A percentile compares a stretch with the other conserved stretches of the same genome.
phyloP scores from a whole-genome alignment of 2,888 invertebrate species.

The Mesoligia furuncula region DNA sequence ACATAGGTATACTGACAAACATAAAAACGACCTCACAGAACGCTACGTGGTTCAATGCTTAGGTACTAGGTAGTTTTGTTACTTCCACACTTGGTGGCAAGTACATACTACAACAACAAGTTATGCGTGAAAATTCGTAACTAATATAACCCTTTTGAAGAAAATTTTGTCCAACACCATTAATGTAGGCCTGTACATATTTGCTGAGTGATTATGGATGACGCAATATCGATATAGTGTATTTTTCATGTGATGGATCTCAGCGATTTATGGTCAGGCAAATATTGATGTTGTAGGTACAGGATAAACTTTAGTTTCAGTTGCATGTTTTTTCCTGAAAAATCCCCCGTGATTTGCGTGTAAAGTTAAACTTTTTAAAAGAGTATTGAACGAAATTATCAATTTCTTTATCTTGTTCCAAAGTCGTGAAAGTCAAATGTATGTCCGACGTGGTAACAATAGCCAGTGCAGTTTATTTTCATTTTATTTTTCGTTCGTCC shows the following conservation, averaged over 20 bases:
- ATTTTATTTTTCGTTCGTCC: too few species aligned
- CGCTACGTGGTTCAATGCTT: neutral
- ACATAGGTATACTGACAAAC: neutral
- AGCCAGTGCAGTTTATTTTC: neutral
- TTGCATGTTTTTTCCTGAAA: too few species aligned
- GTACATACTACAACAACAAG: neutral
- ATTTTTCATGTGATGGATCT: conserved; percentile 27
- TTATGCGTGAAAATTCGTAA: neutral
- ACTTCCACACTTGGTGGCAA: neutral
- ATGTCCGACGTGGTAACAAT: neutral
- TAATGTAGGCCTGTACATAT: neutral
- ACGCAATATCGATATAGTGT: conserved; percentile 37
- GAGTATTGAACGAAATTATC: neutral
- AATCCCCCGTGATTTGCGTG: too few species aligned
- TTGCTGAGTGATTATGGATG: conserved; percentile 15
- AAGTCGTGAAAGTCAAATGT: neutral
- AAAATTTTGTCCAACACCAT: neutral
- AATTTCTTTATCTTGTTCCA: neutral
- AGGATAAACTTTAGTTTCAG: neutral
- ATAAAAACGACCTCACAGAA: neutral
- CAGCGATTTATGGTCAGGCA: conserved; percentile 6
- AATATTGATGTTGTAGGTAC: neutral
- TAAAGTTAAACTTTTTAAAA: neutral
- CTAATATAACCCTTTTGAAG: neutral
- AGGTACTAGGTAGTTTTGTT: neutral